phyloP scores from a whole-genome alignment of 2,888 invertebrate species.

The Ceraclea dissimilis region DNA sequence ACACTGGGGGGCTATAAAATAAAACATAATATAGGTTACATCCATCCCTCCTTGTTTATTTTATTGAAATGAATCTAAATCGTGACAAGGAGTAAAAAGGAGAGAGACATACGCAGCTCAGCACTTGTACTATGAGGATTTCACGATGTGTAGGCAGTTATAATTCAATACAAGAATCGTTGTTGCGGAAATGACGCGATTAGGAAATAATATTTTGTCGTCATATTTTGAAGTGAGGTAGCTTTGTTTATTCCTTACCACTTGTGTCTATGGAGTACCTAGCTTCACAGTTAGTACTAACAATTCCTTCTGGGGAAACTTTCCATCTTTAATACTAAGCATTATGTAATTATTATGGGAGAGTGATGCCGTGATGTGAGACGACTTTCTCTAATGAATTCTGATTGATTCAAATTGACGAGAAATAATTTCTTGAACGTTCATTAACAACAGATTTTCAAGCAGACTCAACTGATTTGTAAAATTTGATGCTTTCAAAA shows the following conservation, averaged over 20 bases:
- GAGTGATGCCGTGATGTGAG: background rate
- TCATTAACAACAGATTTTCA: background rate
- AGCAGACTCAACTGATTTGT: background rate
- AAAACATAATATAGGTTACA: background rate
- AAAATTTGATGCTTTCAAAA: background rate
- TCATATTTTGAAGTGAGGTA: slow-evolving; percentile 24
- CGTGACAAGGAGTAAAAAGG: background rate
- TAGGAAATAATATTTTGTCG: slow-evolving; percentile 27
- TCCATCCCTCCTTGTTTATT: background rate
- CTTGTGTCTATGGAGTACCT: background rate
- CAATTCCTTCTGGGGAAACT: no score
- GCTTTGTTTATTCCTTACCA: slow-evolving; percentile 10
- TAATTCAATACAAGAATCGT: slow-evolving; percentile 26
- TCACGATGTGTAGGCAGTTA: background rate
- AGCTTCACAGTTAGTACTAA: no score
- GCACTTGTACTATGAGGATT: background rate
- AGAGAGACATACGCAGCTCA: slow-evolving; percentile 1
- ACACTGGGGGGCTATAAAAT: background rate
- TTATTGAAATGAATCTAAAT: background rate
- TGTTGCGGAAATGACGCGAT: slow-evolving; percentile 26
- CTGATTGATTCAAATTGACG: slow-evolving; percentile 1
- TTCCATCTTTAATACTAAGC: no score
- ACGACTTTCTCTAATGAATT: background rate
- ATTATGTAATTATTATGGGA: no score
- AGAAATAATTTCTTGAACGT: background rate